phyloP scores from a whole-genome alignment of 1,140 invertebrate genomes.

The Formica selysi region DNA sequence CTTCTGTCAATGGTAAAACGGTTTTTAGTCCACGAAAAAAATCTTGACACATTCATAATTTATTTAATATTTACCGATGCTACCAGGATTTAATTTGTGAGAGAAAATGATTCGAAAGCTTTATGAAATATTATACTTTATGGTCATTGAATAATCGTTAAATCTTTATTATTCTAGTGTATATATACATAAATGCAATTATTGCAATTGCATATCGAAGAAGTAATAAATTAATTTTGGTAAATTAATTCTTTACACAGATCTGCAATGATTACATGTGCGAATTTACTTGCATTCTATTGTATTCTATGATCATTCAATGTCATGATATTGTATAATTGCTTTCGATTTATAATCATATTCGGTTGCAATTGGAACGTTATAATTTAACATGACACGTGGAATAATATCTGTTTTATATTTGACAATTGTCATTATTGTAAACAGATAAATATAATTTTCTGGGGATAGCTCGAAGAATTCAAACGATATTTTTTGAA shows the following conservation, averaged over 20 bases:
- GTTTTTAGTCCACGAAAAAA: not conserved
- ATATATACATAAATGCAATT: not conserved
- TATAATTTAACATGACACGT: not conserved
- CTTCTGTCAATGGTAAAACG: not conserved
- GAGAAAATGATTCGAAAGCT: not conserved
- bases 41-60: not conserved
- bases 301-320: not conserved
- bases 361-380: not conserved
- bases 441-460: not conserved
- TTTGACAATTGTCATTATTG: not conserved
- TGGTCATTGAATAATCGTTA: not conserved
- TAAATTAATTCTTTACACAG: not conserved
- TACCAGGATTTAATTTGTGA: not conserved
- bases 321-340: not conserved
- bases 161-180: not conserved
- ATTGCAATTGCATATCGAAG: not conserved
- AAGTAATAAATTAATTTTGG: conserved; percentile 3
- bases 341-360: not conserved
- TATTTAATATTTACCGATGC: not conserved
- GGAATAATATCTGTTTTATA: not conserved
- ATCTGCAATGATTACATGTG: not conserved
- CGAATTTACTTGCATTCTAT: not conserved
- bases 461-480: not conserved
- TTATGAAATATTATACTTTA: not conserved
- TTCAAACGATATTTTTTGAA: not conserved